These are phyloP conservation scores for Troides oblongomaculatus DNA, from an alignment of 2,888 invertebrate species.

Conservation along the genomic window DNA sequence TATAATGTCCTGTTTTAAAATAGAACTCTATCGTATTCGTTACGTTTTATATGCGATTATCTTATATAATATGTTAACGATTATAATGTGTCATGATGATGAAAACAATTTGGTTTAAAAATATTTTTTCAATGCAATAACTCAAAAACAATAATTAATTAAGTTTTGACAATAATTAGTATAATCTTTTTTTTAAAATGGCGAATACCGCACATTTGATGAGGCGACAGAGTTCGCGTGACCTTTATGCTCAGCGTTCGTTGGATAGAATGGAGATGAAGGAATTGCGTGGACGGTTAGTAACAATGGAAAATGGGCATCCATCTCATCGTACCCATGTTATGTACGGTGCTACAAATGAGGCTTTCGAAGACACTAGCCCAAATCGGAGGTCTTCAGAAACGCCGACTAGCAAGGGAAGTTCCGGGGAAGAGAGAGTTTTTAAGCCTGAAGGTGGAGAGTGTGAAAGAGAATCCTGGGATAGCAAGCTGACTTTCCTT, in stretches of 20 bases:
- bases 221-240: conserved; percentile 92
- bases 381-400: conserved; percentile 66
- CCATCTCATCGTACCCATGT: conserved; percentile 70
- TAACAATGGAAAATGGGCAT: conserved; percentile 84
- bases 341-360: conserved; percentile 93
- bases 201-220: conserved; percentile 94
- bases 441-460: conserved; percentile 86
- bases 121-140: conserved; percentile 34
- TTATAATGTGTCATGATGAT: conserved; percentile 67
- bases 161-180: conserved; percentile 31
- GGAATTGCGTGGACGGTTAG: conserved; percentile 89
- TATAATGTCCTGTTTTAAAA: conserved; percentile 51
- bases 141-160: conserved; percentile 38
- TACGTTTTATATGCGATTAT: conserved; percentile 37
- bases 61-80: conserved; percentile 51
- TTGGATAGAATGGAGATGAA: conserved; percentile 92
- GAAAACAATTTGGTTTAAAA: conserved; percentile 55
- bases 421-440: conserved; percentile 82
- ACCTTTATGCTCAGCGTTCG: conserved; percentile 89
- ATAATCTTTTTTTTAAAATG: conserved; percentile 77
- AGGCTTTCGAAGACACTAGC: conserved; percentile 84
- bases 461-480: conserved; percentile 93
- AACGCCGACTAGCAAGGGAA: conserved; percentile 81
- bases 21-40: conserved; percentile 40
- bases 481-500: conserved; percentile 94